Base-by-base conservation (phyloP, 2,888 invertebrate species). In the Diarsia brunnea region DNA sequence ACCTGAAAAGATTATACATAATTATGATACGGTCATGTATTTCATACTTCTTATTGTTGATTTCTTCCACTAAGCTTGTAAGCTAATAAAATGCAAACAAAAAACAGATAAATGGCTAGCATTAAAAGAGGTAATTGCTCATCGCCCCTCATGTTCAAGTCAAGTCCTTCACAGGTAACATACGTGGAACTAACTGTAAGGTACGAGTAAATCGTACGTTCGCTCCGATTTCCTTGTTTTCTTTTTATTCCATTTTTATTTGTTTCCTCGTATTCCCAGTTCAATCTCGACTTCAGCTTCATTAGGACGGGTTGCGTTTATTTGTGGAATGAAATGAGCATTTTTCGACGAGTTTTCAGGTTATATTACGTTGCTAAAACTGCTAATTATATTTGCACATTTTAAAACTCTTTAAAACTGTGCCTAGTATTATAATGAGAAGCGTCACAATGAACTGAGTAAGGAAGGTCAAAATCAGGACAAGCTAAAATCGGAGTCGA, bases 211-310 rank as follows among this genome's bases (percentile, higher is more conserved):
- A 4, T 51, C 38, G 38, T 43, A 60, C 73, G 31, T 24, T 60
- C 19, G n/a, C 38, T 64, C 27, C 58, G 43, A 55, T 73, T 55
- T 70, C 60, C 76, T 75, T 79, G 69, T 82, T 82, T 79, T 67
- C 63, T 73, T 82, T 75, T 73, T 70, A 61, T 82, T 65, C 55
- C 63, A 67, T 65, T 80, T 75, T 77, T 78, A 49, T 81, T 81
- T 81, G 82, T 74, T 78, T 31, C 5, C 49, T 60, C 47, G 73
- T 55, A 81, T 81, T 81, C 81, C 78, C 81, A 60, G 78, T 81
- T 74, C 82, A 81, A 81, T 81, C 69, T 78, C 61, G 38, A 81
- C 63, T 68, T 64, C 45, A 70, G 66, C 61, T 49, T 70, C 47
- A 74, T 81, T 78, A 78, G 53, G 55, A 68, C 67, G 16, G 55